These are phyloP conservation scores for Sphaerophoria taeniata DNA, from an alignment of 2,888 invertebrate genomes.

Conservation along the genomic window DNA sequence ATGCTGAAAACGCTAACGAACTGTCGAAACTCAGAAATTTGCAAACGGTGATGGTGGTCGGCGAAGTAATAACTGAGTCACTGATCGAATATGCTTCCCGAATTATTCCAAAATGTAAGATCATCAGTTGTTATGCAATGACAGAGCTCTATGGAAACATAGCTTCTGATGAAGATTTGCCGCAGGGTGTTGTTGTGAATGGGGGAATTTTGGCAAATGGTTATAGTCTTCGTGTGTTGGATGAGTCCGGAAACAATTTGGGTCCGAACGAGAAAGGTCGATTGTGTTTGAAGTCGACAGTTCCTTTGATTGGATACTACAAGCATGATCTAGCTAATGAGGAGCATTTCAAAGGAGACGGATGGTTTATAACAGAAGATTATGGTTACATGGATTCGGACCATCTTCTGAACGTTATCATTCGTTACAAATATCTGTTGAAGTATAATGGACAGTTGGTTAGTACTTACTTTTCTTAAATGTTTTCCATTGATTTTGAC, in stretches of 20 bases:
- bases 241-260: conserved; percentile 26
- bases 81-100: conserved; percentile 26
- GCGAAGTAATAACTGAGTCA: conserved; percentile 61
- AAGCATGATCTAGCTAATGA: neutral
- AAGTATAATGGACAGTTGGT: no score
- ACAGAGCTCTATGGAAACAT: conserved; percentile 39
- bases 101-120: neutral
- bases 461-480: no score
- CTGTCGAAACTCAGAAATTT: neutral
- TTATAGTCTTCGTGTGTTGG: conserved; percentile 26
- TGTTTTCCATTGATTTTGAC: no score
- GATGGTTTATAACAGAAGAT: conserved; percentile 10
- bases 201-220: conserved; percentile 60
- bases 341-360: neutral
- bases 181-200: conserved; percentile 32
- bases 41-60: conserved; percentile 42
- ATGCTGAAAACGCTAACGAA: conserved; percentile 7
- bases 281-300: conserved; percentile 59
- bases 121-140: conserved; percentile 1
- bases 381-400: neutral
- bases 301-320: conserved; percentile 47
- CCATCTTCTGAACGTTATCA: neutral
- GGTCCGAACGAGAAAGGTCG: conserved; percentile 59
- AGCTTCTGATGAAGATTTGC: conserved; percentile 55
- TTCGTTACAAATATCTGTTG: neutral